A percentile compares a stretch with the other conserved stretches of the same genome.
Conservation (phyloP, 2,113 vertebrate species). For the Delphinapterus leucas region DNA sequence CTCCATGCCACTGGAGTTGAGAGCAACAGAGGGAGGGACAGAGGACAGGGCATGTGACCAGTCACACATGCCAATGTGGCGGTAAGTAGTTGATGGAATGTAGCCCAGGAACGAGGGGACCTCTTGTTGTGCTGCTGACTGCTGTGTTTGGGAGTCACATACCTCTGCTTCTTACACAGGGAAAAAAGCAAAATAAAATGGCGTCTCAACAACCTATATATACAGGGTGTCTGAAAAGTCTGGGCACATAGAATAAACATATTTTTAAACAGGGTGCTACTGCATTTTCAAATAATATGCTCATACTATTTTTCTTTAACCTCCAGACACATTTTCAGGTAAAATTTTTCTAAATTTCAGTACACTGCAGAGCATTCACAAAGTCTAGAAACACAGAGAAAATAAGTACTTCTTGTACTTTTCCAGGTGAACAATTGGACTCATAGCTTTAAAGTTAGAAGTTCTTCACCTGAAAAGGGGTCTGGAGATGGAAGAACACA, state of each 20-base stretch:
- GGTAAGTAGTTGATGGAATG: not conserved
- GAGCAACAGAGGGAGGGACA: not conserved
- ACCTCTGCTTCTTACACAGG: not conserved
- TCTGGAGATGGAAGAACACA: not conserved
- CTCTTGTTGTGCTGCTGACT: not conserved
- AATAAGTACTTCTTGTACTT: not conserved
- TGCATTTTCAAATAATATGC: not conserved
- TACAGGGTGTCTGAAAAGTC: not conserved
- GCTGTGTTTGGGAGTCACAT: not conserved
- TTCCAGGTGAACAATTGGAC: not conserved
- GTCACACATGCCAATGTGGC: not conserved
- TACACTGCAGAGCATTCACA: not conserved
- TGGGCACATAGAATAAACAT: not conserved
- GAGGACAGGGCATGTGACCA: not conserved
- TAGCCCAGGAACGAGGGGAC: not conserved
- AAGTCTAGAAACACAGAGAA: not conserved
- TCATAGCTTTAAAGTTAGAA: not conserved
- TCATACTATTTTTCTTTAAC: not conserved
- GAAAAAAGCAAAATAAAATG: not conserved
- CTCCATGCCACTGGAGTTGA: not conserved
- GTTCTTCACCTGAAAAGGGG: not conserved
- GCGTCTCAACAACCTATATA: not conserved
- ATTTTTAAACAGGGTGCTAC: not conserved
- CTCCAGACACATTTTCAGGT: not conserved
- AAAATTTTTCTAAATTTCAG: conserved; percentile 12